phyloP scores from a whole-genome alignment of 2,113 vertebrate species.

The Clarias batrachus region DNA sequence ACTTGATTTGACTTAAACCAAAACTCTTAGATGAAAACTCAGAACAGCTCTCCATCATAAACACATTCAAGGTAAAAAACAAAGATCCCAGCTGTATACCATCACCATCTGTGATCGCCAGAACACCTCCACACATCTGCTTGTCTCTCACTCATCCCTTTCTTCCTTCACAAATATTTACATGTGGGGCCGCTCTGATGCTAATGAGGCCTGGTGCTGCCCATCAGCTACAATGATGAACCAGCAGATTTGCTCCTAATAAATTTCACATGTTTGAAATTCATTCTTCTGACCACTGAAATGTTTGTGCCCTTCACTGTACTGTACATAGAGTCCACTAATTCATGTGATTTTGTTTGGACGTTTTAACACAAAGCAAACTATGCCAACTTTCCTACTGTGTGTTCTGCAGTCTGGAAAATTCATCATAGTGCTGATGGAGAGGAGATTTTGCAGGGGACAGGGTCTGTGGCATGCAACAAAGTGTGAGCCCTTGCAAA shows the following conservation, averaged over 20 bases:
- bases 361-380: conserved; percentile 23
- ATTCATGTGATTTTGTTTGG: conserved; percentile 11
- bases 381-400: conserved; percentile 51
- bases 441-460: conserved; percentile 58
- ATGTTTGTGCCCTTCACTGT: not conserved
- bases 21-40: conserved; percentile 1
- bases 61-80: not conserved
- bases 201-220: conserved; percentile 46
- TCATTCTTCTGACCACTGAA: conserved; percentile 37
- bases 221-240: conserved; percentile 46
- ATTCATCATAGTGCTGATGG: conserved; percentile 42
- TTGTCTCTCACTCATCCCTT: conserved; percentile 18
- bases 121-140: conserved; percentile 34
- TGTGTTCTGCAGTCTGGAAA: conserved; percentile 58
- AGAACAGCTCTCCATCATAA: not conserved
- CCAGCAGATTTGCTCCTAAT: conserved; percentile 46
- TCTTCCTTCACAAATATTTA: conserved; percentile 42
- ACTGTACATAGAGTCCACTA: not conserved
- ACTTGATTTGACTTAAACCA: conserved; percentile 2
- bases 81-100: conserved; percentile 22
- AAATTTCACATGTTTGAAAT: conserved; percentile 46
- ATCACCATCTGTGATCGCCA: conserved; percentile 21
- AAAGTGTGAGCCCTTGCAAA: conserved; percentile 49
- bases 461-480: conserved; percentile 38
- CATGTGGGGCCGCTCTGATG: conserved; percentile 35